Conservation (phyloP, 2,113 vertebrate genomes). For the Carollia perspicillata region DNA sequence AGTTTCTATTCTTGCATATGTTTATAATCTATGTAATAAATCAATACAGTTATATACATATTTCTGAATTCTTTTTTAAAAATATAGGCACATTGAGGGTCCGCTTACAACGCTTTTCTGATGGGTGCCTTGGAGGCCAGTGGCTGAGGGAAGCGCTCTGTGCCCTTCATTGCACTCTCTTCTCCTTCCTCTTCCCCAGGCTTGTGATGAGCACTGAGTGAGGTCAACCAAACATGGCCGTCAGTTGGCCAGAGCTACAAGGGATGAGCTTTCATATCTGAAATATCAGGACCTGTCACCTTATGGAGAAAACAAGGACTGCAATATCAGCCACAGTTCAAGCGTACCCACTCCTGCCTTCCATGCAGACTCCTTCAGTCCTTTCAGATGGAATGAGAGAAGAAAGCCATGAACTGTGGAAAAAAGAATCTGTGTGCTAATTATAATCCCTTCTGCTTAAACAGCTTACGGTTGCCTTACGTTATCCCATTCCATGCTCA, state of each 20-base stretch:
- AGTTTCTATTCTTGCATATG: background rate
- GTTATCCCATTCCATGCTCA: background rate
- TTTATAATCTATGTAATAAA: background rate
- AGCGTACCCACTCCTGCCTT: too few species aligned
- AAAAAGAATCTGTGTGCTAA: background rate
- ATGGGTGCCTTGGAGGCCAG: too few species aligned
- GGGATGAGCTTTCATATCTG: background rate
- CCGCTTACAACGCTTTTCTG: background rate
- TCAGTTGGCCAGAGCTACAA: background rate
- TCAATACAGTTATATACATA: background rate
- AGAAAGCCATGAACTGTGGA: background rate
- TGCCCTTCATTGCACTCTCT: fast-evolving
- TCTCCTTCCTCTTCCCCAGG: background rate
- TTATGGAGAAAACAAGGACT: background rate
- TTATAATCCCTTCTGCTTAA: background rate
- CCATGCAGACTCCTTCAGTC: background rate
- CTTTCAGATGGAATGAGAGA: background rate
- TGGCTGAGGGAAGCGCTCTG: background rate
- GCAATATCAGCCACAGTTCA: background rate
- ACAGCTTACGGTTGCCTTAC: background rate
- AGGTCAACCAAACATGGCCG: background rate
- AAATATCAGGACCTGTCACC: background rate
- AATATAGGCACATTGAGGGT: background rate
- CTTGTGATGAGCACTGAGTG: background rate
- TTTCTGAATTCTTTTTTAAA: background rate